Evolutionary conservation across 2,888 invertebrate species (phyloP).

Genomic region (Margaritifera margaritifera): DNA sequence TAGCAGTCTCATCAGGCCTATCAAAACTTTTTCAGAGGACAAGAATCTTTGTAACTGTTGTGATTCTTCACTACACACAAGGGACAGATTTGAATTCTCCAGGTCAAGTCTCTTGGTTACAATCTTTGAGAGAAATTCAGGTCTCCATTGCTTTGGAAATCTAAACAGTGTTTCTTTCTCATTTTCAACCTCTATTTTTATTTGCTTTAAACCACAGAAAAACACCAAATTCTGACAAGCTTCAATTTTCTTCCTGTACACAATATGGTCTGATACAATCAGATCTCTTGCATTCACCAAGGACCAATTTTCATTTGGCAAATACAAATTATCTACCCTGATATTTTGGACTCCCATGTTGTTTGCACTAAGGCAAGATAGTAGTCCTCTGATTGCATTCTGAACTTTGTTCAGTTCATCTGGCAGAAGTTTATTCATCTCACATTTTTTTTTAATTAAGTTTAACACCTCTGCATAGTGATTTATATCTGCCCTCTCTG

Average conservation of each 20-base stretch:
- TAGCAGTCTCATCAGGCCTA: conserved; percentile 10
- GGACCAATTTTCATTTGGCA: conserved; percentile 5
- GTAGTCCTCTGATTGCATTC: too few species aligned
- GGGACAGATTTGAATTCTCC: not conserved
- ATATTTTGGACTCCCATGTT: too few species aligned
- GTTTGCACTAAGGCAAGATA: too few species aligned
- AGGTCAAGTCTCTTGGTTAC: conserved; percentile 36
- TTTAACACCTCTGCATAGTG: conserved; percentile 12
- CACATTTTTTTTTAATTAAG: not conserved
- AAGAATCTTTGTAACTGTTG: conserved; percentile 5
- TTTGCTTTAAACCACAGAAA: conserved; percentile 18
- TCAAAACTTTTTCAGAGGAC: conserved; percentile 1
- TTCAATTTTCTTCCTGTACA: conserved; percentile 9
- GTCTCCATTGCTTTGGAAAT: conserved; percentile 32
- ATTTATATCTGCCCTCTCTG: not conserved
- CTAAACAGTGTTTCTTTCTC: conserved; percentile 13
- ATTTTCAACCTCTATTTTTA: conserved; percentile 4
- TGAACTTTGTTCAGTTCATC: too few species aligned
- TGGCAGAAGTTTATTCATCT: too few species aligned
- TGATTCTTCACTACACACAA: not conserved
- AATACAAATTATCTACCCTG: conserved; percentile 9
- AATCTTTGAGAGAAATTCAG: conserved; percentile 36
- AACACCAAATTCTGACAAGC: conserved; percentile 7
- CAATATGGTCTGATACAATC: conserved; percentile 22
- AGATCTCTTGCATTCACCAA: too few species aligned